Percentiles rank a stretch among this genome's conserved stretches.
Evolutionary conservation across 2,888 invertebrate species (phyloP).

Genomic region (Frankliniella fusca): DNA sequence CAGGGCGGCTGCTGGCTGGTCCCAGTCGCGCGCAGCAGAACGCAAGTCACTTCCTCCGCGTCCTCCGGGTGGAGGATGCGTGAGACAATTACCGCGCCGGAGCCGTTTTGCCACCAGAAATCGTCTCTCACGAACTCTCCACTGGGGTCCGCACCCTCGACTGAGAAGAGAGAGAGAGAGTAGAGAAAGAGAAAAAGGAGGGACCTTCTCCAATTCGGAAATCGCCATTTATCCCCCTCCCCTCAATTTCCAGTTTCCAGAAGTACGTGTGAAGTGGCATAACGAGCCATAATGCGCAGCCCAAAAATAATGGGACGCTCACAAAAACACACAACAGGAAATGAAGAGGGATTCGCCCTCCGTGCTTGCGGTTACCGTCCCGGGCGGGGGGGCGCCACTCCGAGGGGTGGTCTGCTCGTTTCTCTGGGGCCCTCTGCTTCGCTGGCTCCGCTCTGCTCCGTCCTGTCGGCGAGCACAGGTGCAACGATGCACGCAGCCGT

Average conservation of each 20-base stretch:
- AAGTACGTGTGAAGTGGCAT: slow-evolving; percentile 24
- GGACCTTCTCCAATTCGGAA: background rate
- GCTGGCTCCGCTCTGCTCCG: too few species aligned
- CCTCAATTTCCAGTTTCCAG: slow-evolving; percentile 16
- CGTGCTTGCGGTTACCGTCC: background rate
- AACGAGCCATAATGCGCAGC: slow-evolving; percentile 1
- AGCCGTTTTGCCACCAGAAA: slow-evolving; percentile 11
- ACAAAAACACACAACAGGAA: slow-evolving; percentile 26
- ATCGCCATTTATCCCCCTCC: background rate
- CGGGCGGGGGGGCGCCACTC: background rate
- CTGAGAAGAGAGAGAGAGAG: too few species aligned
- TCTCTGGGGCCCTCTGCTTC: too few species aligned
- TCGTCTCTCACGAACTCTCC: background rate
- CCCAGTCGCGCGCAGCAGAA: too few species aligned
- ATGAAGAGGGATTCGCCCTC: background rate
- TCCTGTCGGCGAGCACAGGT: too few species aligned
- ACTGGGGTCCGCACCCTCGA: too few species aligned
- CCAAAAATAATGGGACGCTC: background rate
- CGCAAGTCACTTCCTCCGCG: too few species aligned
- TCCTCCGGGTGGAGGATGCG: background rate
- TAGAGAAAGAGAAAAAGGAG: too few species aligned
- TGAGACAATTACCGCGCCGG: background rate
- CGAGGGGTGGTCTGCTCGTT: background rate
- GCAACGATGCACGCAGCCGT: too few species aligned
- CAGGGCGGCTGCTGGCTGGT: too few species aligned